A percentile compares a stretch with the other conserved stretches of the same genome.
Conservation (phyloP, 2,797 vertebrate species). For the Sebastes ruberrimus region DNA sequence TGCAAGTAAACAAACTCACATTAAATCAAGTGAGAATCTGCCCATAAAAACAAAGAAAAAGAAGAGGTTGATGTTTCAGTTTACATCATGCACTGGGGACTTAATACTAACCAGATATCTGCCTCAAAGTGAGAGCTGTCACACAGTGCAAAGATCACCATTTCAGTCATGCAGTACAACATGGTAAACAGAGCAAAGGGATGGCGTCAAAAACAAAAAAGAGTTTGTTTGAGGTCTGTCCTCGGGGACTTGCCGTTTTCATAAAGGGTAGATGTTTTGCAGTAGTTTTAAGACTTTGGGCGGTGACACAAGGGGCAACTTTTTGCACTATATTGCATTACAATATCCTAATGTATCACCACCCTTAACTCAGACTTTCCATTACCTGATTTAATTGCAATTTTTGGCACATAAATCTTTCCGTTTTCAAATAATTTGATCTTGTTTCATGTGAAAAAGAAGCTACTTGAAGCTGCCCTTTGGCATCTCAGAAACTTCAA, state of each 20-base stretch:
- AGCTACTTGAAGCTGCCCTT: slow-evolving; percentile 5
- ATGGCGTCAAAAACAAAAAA: background rate
- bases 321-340: background rate
- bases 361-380: background rate
- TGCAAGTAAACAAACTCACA: slow-evolving; percentile 47
- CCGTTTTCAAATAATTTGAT: background rate
- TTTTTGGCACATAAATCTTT: slow-evolving; percentile 51
- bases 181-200: slow-evolving; percentile 20
- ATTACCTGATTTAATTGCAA: background rate
- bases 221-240: slow-evolving; percentile 1
- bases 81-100: slow-evolving; percentile 47
- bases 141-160: slow-evolving; percentile 56
- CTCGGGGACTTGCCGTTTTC: background rate
- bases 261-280: background rate
- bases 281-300: slow-evolving; percentile 18
- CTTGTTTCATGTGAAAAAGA: slow-evolving; percentile 17
- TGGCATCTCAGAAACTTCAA: slow-evolving; percentile 16
- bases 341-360: background rate
- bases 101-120: slow-evolving; percentile 30
- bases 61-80: slow-evolving; percentile 30
- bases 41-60: slow-evolving; percentile 10
- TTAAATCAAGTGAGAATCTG: slow-evolving; percentile 39
- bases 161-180: slow-evolving; percentile 56
- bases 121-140: slow-evolving; percentile 36
- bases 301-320: background rate